These are phyloP conservation scores for Entosphenus tridentatus DNA, from an alignment of 2,113 vertebrate genomes.

Conservation along the genomic window DNA sequence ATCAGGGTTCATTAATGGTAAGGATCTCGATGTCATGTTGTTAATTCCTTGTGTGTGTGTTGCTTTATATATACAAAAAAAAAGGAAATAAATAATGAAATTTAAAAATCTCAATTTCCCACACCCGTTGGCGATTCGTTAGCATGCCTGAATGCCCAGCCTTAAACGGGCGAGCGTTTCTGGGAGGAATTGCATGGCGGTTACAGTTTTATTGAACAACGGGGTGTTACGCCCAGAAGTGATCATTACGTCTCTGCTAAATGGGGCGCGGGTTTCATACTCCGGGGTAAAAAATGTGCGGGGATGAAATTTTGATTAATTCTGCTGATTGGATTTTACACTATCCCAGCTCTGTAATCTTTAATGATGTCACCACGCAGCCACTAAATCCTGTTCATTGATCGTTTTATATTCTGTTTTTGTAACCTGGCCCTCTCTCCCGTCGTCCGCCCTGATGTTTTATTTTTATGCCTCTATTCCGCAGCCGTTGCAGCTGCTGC, in stretches of 20 bases:
- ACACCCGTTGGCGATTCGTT: slow-evolving; percentile 75
- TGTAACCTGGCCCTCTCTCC: slow-evolving; percentile 37
- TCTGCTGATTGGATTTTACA: no score
- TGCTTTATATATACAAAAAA: no score
- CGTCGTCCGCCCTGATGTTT: slow-evolving; percentile 16
- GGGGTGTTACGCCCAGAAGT: no score
- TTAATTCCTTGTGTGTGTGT: slow-evolving; percentile 43
- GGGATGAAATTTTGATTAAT: no score
- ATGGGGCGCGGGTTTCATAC: no score
- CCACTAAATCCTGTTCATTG: slow-evolving; percentile 71
- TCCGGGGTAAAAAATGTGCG: no score
- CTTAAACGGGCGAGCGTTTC: slow-evolving; percentile 39
- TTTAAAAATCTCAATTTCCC: slow-evolving; percentile 62
- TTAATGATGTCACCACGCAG: no score
- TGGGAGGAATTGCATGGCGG: no score
- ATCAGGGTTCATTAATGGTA: slow-evolving; percentile 95
- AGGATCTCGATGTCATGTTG: slow-evolving; percentile 20
- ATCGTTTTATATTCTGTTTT: slow-evolving; percentile 99
- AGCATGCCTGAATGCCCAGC: slow-evolving; percentile 85
- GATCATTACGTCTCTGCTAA: no score
- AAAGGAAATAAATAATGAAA: slow-evolving; percentile 16
- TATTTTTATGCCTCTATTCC: no score
- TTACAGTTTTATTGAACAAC: no score
- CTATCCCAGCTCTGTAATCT: no score
- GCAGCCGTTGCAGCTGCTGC: slow-evolving; percentile 94